Base-by-base conservation (phyloP, 2,888 invertebrate genomes). In the Tyria jacobaeae region DNA sequence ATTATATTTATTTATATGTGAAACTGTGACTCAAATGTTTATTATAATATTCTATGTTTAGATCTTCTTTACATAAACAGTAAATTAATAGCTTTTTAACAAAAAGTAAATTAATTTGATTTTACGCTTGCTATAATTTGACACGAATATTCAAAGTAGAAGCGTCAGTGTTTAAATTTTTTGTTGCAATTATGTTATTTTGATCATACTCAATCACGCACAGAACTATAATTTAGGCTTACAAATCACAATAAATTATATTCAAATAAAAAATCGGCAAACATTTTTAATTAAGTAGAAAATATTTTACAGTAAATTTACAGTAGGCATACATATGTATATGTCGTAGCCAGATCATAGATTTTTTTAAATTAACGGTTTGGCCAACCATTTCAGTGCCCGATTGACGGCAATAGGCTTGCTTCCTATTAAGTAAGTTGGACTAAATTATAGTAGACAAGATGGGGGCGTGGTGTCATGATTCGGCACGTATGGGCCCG, bases 31-130 rank as follows among this genome's bases (percentile, higher is more conserved):
- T 34, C 6, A 3, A 21, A 51, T 6, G 15, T 24, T 21, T 15
- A 58, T 55, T 14, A 48, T 24, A 62, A 50, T 57, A 64, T 41
- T 61, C n/a, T 53, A 72, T 73, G 39, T 24, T 41, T 12, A 54
- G 51, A 74, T 70, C 31, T 54, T 27, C 0, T 12, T 25, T 37
- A 60, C 57, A 70, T 70, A 61, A 66, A 62, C 34, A 60, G 57
- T 66, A 41, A 21, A 0, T 35, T 63, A 59, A 64, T 57, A 52
- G 62, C 41, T 54, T 51, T 47, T 31, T 2, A 17, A n/a, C 41
- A 62, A 61, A 51, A 63, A 52, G n/a, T 9, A 39, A 50, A 39
- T 14, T 15, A 60, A 31, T 31, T 50, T n/a, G 17, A 39, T 58
- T 51, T 55, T 41, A 61, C 62, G 50, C 49, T 49, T 2, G 17